Evolutionary conservation across 2,113 vertebrate genomes (phyloP), one percentile per base, ranked within the genome.

Genomic region (Pterocles gutturalis): DNA sequence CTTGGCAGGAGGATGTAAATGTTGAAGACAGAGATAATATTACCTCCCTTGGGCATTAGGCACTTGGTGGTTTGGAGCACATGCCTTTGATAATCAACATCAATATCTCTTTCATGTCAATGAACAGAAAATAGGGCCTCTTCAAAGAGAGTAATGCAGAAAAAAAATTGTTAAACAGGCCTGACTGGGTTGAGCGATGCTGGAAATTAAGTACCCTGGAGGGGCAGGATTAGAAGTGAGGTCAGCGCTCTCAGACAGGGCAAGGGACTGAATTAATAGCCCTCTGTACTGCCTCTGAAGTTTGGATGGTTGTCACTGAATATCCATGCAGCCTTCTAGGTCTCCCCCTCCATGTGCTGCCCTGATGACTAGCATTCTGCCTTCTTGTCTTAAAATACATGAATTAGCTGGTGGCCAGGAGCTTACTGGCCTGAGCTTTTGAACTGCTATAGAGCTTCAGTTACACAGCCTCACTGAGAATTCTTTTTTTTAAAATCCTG

Each of bases 101-200:
- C 96, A 98, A 97, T 98, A 97, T 98, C 97, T 98, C 98, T 98
- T 98, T 98, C 98, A 98, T 98, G 98, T 98, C 94, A 78, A 94
- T 96, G 97, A 97, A 91, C 79, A 97, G 94, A 97, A 97, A 96
- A 97, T 90, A 94, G 85, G 96, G 90, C 96, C 92, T 89, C 98
- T 97, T 98, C 98, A 98, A 98, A 98, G 98, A 95, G 97, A 49
- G 94, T 93, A 79, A 89, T 97, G 98, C 91, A 97, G 97, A 97
- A 94, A 97, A 98, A 96, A 96, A 96, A 97, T 88, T 94, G 95
- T 97, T 97, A 93, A 98, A 93, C 97, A 97, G 97, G 90, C 96
- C 92, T 80, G 95, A 57, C 86, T 83, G 84, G 96, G 85, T 69
- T 88, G 97, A 96, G 94, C 83, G 85, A 85, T 29, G 83, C 87